A percentile compares a stretch with the other conserved stretches of the same genome.
phyloP scores from a whole-genome alignment of 2,113 vertebrate species.

The Lepus europaeus region DNA sequence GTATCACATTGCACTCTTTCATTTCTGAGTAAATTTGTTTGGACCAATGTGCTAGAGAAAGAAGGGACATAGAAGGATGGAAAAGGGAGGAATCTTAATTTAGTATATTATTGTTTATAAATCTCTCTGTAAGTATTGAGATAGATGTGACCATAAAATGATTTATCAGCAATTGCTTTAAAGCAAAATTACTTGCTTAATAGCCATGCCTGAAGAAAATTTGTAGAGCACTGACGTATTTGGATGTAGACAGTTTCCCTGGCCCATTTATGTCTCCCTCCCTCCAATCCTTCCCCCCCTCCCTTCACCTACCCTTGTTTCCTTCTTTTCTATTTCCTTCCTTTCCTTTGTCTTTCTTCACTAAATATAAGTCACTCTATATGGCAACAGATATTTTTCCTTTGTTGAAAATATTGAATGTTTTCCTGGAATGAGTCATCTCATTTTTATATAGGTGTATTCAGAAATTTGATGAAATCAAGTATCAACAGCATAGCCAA shows the following conservation, averaged over 20 bases:
- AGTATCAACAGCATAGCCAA: background rate
- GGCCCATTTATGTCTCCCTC: background rate
- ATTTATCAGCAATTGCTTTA: background rate
- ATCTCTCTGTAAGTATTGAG: background rate
- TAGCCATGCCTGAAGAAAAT: background rate
- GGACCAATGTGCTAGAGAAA: background rate
- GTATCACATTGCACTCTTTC: background rate
- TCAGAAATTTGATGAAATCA: constrained; percentile 51
- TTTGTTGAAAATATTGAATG: constrained; percentile 24
- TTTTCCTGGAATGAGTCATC: constrained; percentile 42
- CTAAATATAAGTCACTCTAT: no score
- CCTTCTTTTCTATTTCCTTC: no score
- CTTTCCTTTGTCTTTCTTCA: background rate
- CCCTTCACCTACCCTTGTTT: fast-evolving
- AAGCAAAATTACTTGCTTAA: background rate
- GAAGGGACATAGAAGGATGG: background rate
- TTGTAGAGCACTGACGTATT: background rate
- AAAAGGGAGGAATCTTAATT: background rate
- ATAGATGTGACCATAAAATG: background rate
- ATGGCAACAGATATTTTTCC: no score
- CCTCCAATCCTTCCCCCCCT: no score
- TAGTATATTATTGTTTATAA: background rate
- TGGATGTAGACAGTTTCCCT: background rate
- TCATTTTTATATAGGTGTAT: constrained; percentile 30
- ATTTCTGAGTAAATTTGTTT: background rate